Percentiles rank a stretch among this genome's conserved stretches.
Conservation (phyloP, 2,888 invertebrate genomes). For the Apamea epomidion region DNA sequence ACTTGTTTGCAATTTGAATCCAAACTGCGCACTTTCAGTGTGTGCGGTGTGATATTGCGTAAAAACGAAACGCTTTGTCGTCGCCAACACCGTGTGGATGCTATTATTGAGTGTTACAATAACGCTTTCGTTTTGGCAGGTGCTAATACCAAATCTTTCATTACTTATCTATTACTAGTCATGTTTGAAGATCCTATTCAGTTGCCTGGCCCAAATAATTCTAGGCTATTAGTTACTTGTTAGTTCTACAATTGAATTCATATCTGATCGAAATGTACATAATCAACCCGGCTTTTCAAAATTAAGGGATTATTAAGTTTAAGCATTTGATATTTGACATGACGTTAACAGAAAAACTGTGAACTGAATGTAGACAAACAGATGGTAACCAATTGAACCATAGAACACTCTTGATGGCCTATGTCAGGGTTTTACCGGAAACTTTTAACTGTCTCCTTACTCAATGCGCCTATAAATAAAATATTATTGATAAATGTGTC, state of each 20-base stretch:
- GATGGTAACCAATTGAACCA: neutral
- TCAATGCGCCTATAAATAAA: constrained; percentile 33
- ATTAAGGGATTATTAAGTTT: neutral
- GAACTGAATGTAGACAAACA: neutral
- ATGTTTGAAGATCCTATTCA: constrained; percentile 19
- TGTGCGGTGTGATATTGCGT: constrained; percentile 34
- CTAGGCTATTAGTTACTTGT: neutral
- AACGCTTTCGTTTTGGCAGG: constrained; percentile 43
- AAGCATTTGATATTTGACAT: neutral
- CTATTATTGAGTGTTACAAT: constrained; percentile 38
- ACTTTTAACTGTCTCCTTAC: constrained; percentile 17
- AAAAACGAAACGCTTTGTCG: constrained; percentile 52
- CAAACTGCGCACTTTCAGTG: constrained; percentile 53
- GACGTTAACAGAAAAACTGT: neutral
- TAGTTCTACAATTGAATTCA: neutral
- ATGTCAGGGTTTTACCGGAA: constrained; percentile 3
- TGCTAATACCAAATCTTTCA: constrained; percentile 44
- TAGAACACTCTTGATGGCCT: neutral
- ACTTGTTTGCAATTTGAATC: constrained; percentile 34
- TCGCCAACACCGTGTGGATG: constrained; percentile 37
- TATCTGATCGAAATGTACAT: neutral
- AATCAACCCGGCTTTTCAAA: neutral
- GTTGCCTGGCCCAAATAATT: neutral
- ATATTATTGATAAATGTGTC: constrained; percentile 18
- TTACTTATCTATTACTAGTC: constrained; percentile 26